A percentile compares a stretch with the other conserved stretches of the same genome.
These are phyloP conservation scores for Lithophane leautieri DNA, from an alignment of 2,888 invertebrate species.

Conservation along the genomic window DNA sequence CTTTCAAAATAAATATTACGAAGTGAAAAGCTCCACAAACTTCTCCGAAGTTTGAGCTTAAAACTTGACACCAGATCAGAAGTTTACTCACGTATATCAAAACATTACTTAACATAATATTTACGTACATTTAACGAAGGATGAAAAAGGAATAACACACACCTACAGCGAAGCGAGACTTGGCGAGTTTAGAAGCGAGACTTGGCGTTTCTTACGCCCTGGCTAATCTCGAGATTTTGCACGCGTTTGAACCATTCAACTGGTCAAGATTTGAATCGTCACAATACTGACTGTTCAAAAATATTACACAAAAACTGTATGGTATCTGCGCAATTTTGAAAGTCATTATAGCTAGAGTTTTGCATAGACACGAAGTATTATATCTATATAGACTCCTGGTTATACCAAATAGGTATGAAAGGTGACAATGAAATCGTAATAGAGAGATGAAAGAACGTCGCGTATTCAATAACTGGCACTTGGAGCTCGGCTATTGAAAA, in stretches of 20 bases:
- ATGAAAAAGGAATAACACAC: not conserved
- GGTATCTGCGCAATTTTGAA: not conserved
- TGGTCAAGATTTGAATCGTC: not conserved
- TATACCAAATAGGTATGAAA: slow-evolving; percentile 27
- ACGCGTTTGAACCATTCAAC: not conserved
- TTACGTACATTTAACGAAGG: slow-evolving; percentile 4
- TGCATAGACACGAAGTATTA: not conserved
- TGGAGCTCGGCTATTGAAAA: slow-evolving; percentile 58
- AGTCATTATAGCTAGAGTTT: not conserved
- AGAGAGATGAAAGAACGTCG: slow-evolving; percentile 47
- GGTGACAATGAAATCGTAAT: slow-evolving; percentile 50
- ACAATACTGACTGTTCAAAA: not conserved
- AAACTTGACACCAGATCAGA: slow-evolving; percentile 45
- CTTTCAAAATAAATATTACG: slow-evolving; percentile 41
- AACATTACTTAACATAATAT: slow-evolving; percentile 21
- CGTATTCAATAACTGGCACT: slow-evolving; percentile 58
- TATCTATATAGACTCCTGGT: not conserved
- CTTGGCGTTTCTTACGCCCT: not conserved
- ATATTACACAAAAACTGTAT: not conserved
- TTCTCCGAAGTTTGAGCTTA: slow-evolving; percentile 30
- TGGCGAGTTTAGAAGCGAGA: not conserved
- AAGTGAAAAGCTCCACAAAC: slow-evolving; percentile 16
- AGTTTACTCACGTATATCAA: slow-evolving; percentile 22
- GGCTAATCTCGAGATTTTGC: not conserved
- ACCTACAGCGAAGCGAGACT: too few relatives aligned